Percentiles rank a stretch among this genome's conserved stretches.
These are phyloP conservation scores for Gila robusta DNA, from an alignment of 2,797 vertebrate species.

Conservation along the genomic window DNA sequence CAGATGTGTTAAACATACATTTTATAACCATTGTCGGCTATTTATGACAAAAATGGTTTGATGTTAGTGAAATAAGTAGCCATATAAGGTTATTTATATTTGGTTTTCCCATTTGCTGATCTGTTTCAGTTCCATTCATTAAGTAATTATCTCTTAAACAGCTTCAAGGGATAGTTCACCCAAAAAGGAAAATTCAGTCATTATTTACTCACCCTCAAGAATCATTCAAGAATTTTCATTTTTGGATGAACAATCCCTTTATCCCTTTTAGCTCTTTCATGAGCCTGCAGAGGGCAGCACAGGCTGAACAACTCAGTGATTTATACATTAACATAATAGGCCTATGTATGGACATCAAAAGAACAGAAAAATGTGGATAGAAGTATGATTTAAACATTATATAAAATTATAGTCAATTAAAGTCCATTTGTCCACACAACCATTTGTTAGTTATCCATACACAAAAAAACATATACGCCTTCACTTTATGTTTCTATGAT, in stretches of 20 bases:
- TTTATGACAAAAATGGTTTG: background rate
- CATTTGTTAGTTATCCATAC: background rate
- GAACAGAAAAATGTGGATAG: background rate
- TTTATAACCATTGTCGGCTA: background rate
- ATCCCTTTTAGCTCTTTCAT: background rate
- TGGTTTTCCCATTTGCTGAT: background rate
- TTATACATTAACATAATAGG: background rate
- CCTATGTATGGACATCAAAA: background rate
- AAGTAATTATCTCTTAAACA: background rate
- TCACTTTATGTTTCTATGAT: background rate
- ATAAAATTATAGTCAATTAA: no score
- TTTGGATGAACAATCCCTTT: no score
- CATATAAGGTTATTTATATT: background rate
- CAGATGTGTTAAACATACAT: background rate
- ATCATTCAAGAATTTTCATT: no score
- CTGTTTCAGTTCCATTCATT: background rate
- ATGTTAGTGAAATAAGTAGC: background rate
- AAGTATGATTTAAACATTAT: background rate
- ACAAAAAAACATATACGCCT: background rate
- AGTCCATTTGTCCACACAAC: background rate
- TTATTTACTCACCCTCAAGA: no score
- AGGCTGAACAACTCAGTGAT: background rate
- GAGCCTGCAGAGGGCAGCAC: conserved; percentile 25
- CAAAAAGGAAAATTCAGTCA: no score
- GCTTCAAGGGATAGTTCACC: background rate